Conservation (phyloP, 2,888 invertebrate genomes). For the Timema cristinae region DNA sequence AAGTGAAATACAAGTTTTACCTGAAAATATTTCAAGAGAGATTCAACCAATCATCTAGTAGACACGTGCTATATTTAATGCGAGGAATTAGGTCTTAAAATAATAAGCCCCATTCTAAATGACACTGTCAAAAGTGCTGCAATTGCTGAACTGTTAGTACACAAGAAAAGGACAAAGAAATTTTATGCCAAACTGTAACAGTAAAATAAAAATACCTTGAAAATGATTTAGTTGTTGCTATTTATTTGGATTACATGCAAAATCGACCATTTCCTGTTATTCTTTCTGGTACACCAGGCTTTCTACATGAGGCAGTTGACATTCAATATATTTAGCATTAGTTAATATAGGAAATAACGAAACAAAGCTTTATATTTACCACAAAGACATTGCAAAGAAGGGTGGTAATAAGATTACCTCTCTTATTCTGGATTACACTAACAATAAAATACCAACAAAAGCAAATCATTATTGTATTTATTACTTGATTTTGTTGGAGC, state of each 20-base stretch:
- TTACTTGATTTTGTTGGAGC: too few species aligned
- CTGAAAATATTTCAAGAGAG: slow-evolving; percentile 1
- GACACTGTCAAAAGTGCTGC: neutral
- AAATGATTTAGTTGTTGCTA: neutral
- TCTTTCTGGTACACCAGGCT: neutral
- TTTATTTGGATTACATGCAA: slow-evolving; percentile 3
- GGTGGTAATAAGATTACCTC: neutral
- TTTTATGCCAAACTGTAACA: neutral
- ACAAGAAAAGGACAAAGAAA: neutral
- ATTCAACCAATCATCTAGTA: neutral
- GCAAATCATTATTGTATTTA: neutral
- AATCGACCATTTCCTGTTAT: neutral
- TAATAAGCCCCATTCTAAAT: neutral
- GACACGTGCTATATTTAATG: neutral
- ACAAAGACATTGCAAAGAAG: neutral
- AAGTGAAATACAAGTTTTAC: neutral
- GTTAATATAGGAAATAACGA: neutral
- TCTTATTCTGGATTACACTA: neutral
- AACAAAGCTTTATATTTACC: neutral
- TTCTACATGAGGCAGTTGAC: slow-evolving; percentile 2
- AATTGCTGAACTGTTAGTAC: neutral
- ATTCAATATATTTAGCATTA: slow-evolving; percentile 1
- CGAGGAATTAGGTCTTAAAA: neutral
- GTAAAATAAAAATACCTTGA: slow-evolving; percentile 6
- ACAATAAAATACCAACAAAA: neutral